Conservation (phyloP, 2,888 invertebrate species). For the Erebia ligea region DNA sequence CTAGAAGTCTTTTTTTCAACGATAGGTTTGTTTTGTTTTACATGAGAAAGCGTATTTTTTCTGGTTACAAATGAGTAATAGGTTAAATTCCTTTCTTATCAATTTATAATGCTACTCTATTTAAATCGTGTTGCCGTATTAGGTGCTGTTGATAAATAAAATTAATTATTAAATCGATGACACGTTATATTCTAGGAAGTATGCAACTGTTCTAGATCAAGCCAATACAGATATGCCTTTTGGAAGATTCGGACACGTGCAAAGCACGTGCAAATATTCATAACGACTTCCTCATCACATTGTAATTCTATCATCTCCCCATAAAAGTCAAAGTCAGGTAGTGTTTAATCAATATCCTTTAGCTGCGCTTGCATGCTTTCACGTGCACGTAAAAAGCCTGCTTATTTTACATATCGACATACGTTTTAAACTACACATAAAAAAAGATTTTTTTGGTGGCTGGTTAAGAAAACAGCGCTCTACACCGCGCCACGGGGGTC, state of each 20-base stretch:
- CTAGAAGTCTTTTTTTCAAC: not conserved
- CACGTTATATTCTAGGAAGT: constrained; percentile 54
- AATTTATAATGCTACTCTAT: constrained; percentile 17
- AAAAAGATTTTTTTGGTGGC: too few relatives aligned
- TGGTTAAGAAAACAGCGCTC: too few relatives aligned
- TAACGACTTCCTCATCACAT: constrained; percentile 39
- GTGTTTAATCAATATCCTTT: not conserved
- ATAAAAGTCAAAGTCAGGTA: constrained; percentile 19
- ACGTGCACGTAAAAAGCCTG: not conserved
- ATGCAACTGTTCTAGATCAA: constrained; percentile 21
- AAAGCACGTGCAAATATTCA: constrained; percentile 39
- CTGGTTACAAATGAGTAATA: constrained; percentile 18
- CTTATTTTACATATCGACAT: not conserved
- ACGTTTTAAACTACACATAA: not conserved
- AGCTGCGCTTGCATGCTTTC: not conserved
- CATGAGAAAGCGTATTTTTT: not conserved
- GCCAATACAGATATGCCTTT: constrained; percentile 34
- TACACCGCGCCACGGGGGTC: too few relatives aligned
- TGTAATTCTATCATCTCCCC: constrained; percentile 16
- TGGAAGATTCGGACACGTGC: constrained; percentile 37
- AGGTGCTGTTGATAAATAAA: constrained; percentile 45
- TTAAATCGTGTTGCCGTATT: constrained; percentile 43
- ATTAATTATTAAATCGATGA: constrained; percentile 45
- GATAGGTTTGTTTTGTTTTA: not conserved
- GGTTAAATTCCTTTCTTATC: constrained; percentile 16